Base-by-base conservation (phyloP, 1,140 invertebrate genomes). In the Eubasilissa regina region DNA sequence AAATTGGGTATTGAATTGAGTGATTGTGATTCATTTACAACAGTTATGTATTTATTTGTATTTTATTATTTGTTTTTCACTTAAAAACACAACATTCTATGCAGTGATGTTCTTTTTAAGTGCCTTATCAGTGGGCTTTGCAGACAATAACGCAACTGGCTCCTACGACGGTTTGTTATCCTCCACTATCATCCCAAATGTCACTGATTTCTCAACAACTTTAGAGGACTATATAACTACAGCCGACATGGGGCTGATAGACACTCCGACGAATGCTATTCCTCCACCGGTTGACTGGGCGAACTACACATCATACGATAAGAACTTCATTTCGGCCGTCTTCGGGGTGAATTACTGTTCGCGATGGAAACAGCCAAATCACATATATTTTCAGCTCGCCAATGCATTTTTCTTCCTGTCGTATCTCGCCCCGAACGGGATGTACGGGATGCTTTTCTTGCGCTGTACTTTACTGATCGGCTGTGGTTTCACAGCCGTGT, bases 361-460 rank as follows among this genome's bases (percentile, higher is more conserved):
- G n/a, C 87, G 87, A 75, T 92, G 91, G 91, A 87, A 88, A 81
- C 89, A 89, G 77, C 87, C 90, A 8, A 94, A 95, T 85, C 94
- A 95, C 86, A 88, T 94, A 70, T 95, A 94, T 87, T 95, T 94
- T 87, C 94, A 97, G 90, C 88, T 96, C 83, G 95, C 94, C 75
- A 96, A 97, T 88, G 91, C 92, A 68, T 95, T 95, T 85, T 93
- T 97, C 82, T 91, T 96, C 79, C 85, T 96, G 25, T 95, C 95
- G 56, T 94, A 96, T 84, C 88, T 96, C 62, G 94, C 95, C 45
- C 93, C 95, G 1, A 94, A 94, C 84, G 93, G 94, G 1, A 91
- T 93, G n/a, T 93, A 93, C 83, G 95, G 95, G 0, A 91, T 95
- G 64, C 87, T 97, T 3, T 95, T 95, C 90, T 87, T 96, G 84